Evolutionary conservation across 2,797 vertebrate species (phyloP).

Genomic region (Hybognathus amarus): DNA sequence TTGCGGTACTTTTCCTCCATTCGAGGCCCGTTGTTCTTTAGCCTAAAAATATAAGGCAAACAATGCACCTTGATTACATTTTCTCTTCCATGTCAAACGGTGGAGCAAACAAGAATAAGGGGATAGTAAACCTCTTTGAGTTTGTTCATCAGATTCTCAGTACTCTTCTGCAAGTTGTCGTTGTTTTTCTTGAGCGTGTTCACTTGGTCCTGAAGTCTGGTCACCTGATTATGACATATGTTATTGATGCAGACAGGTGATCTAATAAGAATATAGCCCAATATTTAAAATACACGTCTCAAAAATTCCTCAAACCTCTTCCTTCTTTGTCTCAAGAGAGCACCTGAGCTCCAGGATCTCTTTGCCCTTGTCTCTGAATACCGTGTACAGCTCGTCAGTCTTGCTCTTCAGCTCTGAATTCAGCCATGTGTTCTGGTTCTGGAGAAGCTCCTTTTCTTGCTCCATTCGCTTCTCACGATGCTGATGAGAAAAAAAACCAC

Average conservation of each 20-base stretch:
- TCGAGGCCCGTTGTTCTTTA: conserved; percentile 86
- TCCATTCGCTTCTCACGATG: conserved; percentile 91
- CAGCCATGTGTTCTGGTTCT: conserved; percentile 89
- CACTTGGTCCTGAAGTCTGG: conserved; percentile 85
- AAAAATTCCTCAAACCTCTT: conserved; percentile 79
- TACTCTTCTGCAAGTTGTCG: conserved; percentile 86
- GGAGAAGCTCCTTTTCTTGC: conserved; percentile 92
- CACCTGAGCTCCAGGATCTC: conserved; percentile 89
- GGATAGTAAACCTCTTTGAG: conserved; percentile 86
- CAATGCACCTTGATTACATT: background rate
- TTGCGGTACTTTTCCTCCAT: conserved; percentile 96
- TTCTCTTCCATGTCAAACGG: background rate
- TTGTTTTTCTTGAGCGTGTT: conserved; percentile 82
- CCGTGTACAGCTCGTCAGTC: conserved; percentile 88
- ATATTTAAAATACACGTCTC: background rate
- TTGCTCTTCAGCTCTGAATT: conserved; percentile 88
- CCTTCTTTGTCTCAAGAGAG: conserved; percentile 85
- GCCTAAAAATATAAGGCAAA: conserved; percentile 71
- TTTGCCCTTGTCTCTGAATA: conserved; percentile 87
- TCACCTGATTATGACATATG: conserved; percentile 73
- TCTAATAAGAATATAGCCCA: background rate
- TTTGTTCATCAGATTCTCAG: conserved; percentile 89
- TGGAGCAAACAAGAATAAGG: background rate
- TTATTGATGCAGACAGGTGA: background rate
- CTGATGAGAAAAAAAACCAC: conserved; percentile 67